Evolutionary conservation across 2,797 vertebrate genomes (phyloP).

Genomic region (Apodemus agrarius): DNA sequence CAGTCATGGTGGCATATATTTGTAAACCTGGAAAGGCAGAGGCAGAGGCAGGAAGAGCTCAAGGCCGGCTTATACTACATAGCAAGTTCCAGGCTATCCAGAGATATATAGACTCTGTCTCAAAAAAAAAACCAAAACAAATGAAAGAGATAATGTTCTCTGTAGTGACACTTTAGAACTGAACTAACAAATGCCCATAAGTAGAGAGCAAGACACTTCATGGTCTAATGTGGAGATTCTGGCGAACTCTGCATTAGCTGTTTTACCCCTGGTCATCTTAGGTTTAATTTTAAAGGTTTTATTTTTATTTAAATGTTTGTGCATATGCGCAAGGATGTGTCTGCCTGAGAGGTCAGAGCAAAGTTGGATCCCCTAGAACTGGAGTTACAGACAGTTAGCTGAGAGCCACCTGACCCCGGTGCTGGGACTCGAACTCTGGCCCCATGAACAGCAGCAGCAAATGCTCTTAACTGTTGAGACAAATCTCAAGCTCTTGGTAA

Average conservation of each 20-base stretch:
- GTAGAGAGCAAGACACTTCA: neutral
- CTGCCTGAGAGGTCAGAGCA: neutral
- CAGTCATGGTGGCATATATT: neutral
- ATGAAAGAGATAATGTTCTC: conserved; percentile 12
- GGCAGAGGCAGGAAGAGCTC: neutral
- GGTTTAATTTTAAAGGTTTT: neutral
- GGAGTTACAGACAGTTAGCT: neutral
- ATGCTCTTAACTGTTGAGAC: neutral
- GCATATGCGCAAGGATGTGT: neutral
- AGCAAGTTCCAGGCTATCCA: neutral
- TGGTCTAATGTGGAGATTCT: neutral
- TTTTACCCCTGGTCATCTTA: neutral
- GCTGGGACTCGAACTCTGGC: neutral
- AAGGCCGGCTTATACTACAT: neutral
- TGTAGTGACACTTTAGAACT: conserved; percentile 1
- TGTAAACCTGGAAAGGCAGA: neutral
- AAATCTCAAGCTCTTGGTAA: neutral
- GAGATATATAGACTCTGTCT: neutral
- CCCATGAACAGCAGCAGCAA: neutral
- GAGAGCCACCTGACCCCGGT: neutral
- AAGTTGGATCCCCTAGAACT: neutral
- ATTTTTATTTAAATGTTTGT: neutral
- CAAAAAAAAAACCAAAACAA: neutral
- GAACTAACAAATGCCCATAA: conserved; percentile 25
- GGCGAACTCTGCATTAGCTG: neutral